Percentiles rank a stretch among this genome's conserved stretches.
These are phyloP conservation scores for Calephelis nemesis DNA, from an alignment of 1,140 invertebrate genomes.

Conservation along the genomic window DNA sequence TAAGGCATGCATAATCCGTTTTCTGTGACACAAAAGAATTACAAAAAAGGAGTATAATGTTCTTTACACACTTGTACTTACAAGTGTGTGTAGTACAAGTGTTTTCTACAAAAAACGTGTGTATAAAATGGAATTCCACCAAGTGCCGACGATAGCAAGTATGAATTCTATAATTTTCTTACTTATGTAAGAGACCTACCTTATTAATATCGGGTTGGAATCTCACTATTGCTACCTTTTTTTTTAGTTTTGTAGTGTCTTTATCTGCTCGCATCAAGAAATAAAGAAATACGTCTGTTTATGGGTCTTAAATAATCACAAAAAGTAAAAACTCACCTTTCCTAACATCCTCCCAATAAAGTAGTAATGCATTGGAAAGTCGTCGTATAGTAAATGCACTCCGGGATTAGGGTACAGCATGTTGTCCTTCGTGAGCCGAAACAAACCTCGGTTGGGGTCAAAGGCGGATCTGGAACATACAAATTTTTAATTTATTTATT, in stretches of 20 bases:
- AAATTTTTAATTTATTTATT: neutral
- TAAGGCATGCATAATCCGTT: too few relatives aligned
- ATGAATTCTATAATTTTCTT: too few relatives aligned
- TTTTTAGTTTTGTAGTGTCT: too few relatives aligned
- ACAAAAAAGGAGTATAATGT: too few relatives aligned
- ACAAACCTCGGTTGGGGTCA: slow-evolving; percentile 97
- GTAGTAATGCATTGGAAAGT: slow-evolving; percentile 95
- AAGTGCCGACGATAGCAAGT: too few relatives aligned
- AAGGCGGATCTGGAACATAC: slow-evolving; percentile 86
- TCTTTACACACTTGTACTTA: too few relatives aligned
- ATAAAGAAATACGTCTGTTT: neutral
- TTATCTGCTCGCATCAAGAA: too few relatives aligned
- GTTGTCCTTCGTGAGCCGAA: slow-evolving; percentile 94
- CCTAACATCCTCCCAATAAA: slow-evolving; percentile 97
- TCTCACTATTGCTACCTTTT: neutral
- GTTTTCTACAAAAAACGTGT: too few relatives aligned
- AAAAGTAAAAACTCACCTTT: slow-evolving; percentile 81
- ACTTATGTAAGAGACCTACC: neutral
- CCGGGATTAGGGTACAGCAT: slow-evolving; percentile 97
- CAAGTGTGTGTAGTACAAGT: too few relatives aligned
- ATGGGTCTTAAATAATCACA: too few relatives aligned
- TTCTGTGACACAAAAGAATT: too few relatives aligned
- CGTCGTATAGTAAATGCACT: slow-evolving; percentile 89
- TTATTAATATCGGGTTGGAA: neutral
- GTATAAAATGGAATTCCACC: too few relatives aligned